phyloP scores from a whole-genome alignment of 2,797 vertebrate genomes.

The Anabacerthia variegaticeps region DNA sequence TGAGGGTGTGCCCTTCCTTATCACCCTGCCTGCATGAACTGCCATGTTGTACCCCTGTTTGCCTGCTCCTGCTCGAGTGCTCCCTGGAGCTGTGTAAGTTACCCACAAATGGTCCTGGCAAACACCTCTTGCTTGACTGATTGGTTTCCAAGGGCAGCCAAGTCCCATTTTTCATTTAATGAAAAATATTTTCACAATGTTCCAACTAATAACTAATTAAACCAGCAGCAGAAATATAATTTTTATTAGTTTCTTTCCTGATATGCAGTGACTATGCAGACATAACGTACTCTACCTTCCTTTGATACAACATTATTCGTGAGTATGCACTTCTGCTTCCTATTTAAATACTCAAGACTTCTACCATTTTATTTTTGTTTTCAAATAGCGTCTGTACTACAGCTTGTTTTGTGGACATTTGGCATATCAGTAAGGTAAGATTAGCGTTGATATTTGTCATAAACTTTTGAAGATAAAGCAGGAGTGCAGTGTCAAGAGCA shows the following conservation, averaged over 20 bases:
- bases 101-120: no score
- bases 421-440: neutral
- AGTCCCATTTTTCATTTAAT: no score
- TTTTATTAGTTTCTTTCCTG: neutral
- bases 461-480: conserved; percentile 33
- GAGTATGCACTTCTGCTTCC: neutral
- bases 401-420: neutral
- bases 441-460: conserved; percentile 49
- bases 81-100: no score
- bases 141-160: no score
- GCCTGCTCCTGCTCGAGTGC: no score
- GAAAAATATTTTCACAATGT: no score
- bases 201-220: neutral
- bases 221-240: neutral
- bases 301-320: conserved; percentile 17
- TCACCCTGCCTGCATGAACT: no score
- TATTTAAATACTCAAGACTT: neutral
- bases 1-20: no score
- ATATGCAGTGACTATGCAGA: neutral
- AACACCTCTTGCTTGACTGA: no score
- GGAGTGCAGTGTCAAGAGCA: conserved; percentile 7
- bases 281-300: neutral
- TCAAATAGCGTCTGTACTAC: neutral
- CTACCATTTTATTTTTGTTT: neutral
- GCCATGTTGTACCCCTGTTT: no score